phyloP scores from a whole-genome alignment of 1,140 invertebrate genomes.

The Diuraphis noxia region DNA sequence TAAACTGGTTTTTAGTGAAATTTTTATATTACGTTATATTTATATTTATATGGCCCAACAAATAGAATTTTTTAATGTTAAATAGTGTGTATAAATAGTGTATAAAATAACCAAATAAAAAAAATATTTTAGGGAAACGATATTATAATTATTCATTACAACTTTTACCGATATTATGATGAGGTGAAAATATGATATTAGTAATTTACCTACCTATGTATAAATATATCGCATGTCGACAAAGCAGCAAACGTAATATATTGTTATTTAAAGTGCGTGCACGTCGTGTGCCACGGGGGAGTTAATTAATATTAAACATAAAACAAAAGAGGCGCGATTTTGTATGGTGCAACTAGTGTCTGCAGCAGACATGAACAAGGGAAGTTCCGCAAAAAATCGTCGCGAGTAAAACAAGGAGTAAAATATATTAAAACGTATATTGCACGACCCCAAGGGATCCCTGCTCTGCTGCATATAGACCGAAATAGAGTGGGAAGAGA shows the following conservation, averaged over 20 bases:
- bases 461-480: not conserved
- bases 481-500: not conserved
- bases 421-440: not conserved
- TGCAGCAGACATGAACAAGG: not conserved
- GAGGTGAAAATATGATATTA: not conserved
- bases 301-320: not conserved
- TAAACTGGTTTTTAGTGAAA: not conserved
- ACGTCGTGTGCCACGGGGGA: not conserved
- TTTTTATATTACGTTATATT: not conserved
- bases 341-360: not conserved
- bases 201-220: not conserved
- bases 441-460: not conserved
- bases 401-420: not conserved
- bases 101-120: not conserved
- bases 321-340: not conserved
- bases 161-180: not conserved
- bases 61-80: not conserved
- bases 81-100: not conserved
- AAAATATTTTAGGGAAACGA: not conserved
- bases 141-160: not conserved
- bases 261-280: not conserved
- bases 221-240: not conserved
- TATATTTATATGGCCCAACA: not conserved
- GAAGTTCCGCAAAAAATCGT: not conserved
- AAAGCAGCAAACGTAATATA: not conserved